Evolutionary conservation across 2,888 invertebrate species (phyloP), one percentile per base, ranked within the genome.

Genomic region (Rhagonycha fulva): DNA sequence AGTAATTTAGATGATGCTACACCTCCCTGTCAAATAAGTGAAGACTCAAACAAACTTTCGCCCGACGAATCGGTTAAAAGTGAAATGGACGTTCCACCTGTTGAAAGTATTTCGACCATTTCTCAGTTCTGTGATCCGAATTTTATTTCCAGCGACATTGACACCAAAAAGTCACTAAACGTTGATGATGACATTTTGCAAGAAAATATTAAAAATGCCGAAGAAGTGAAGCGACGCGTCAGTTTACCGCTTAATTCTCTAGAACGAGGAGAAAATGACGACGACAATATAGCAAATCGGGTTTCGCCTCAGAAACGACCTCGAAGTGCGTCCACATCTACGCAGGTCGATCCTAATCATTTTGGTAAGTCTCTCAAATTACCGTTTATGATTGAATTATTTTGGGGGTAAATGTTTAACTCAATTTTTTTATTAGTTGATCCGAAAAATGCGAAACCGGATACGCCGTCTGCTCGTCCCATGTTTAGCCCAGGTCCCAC

Each of bases 401-500:
- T 19, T 63, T 14, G n/a, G n/a, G 11, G 19, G 2, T 19, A 19
- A 19, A 32, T 60, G 14, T 23, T 62, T 62, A 62, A 66, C 10
- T 66, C 0, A 23, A 24, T 14, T 76, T 14, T 72, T 71, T 14
- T 47, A n/a, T 47, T 68, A 78, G 78, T 75, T 62, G 91, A 91
- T 84, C 85, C 89, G 4, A 91, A 91, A 85, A 89, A 91, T 63
- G 89, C 92, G 32, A 89, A 94, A 89, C 89, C 91, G 70, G 90
- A 90, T 80, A 93, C 93, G 83, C 87, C 89, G 80, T 89, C 90
- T 67, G 92, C 92, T 14, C 91, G 96, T 73, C 96, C 97, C 72
- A 96, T 97, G 95, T 97, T 97, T 88, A 97, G 96, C 83, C 96
- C 97, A 76, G 96, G 97, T 5, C 96, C 97, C 60, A 95, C 97